Conservation (phyloP, 1,140 invertebrate species). For the Listronotus bonariensis region DNA sequence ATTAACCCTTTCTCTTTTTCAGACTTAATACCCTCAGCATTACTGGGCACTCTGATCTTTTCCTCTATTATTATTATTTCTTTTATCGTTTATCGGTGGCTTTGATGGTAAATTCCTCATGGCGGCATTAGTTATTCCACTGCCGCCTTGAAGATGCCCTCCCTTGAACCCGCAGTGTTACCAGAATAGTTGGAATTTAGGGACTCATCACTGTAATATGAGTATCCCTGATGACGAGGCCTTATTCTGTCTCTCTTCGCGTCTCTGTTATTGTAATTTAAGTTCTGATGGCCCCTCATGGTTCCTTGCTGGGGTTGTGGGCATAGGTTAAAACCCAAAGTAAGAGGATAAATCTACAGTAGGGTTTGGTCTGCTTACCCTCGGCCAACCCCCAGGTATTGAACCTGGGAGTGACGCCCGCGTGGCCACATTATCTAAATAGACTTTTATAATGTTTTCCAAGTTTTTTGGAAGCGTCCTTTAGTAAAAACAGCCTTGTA, state of each 20-base stretch:
- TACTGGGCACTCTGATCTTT: neutral
- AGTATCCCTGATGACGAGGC: neutral
- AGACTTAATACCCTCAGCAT: neutral
- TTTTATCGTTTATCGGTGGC: neutral
- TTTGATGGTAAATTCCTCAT: neutral
- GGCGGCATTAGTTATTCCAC: neutral
- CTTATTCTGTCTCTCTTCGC: neutral
- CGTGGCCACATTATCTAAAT: no score
- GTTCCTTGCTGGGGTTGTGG: no score
- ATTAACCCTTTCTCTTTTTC: neutral
- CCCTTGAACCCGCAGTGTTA: neutral
- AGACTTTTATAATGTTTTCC: no score
- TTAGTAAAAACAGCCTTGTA: no score
- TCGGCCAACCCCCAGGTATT: no score
- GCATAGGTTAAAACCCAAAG: no score
- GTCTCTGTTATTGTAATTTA: no score
- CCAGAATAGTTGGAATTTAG: neutral
- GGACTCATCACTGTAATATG: slow-evolving; percentile 7
- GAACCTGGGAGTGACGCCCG: no score
- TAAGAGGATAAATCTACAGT: no score
- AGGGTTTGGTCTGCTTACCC: no score
- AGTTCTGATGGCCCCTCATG: no score
- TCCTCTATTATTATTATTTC: neutral
- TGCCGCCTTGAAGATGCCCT: neutral
- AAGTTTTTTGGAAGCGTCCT: no score